Conservation (phyloP, 2,888 invertebrate genomes). For the Pachycephus smyrnensis region DNA sequence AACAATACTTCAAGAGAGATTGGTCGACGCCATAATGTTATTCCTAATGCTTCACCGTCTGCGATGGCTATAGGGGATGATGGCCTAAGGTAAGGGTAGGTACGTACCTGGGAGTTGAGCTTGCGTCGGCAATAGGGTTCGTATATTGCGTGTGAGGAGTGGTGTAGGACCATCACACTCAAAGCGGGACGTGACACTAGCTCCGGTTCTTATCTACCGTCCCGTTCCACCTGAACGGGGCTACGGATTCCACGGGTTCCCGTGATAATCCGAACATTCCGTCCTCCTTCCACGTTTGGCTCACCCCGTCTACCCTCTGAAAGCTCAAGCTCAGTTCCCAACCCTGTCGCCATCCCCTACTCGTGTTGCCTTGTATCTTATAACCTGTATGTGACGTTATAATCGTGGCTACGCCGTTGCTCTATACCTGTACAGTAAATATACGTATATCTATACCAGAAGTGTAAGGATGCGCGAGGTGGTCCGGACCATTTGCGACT, state of each 20-base stretch:
- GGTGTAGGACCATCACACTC: conserved; percentile 56
- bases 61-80: too few species aligned
- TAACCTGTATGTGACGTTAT: conserved; percentile 54
- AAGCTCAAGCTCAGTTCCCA: conserved; percentile 1
- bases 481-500: conserved; percentile 34
- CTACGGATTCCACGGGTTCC: conserved; percentile 45
- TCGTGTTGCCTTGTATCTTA: conserved; percentile 46
- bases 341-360: conserved; percentile 6
- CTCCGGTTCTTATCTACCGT: conserved; percentile 59
- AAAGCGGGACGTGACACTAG: conserved; percentile 62
- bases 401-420: conserved; percentile 44
- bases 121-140: conserved; percentile 21
- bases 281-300: conserved; percentile 51
- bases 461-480: conserved; percentile 20
- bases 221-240: conserved; percentile 33
- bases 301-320: background rate
- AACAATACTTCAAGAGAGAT: too few species aligned
- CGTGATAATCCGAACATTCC: conserved; percentile 60
- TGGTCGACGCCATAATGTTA: too few species aligned
- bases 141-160: conserved; percentile 41
- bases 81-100: too few species aligned
- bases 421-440: conserved; percentile 9
- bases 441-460: conserved; percentile 15
- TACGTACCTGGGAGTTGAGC: background rate
- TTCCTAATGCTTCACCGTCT: too few species aligned